These are phyloP conservation scores for Apis laboriosa DNA, from an alignment of 1,140 invertebrate genomes.

Conservation along the genomic window DNA sequence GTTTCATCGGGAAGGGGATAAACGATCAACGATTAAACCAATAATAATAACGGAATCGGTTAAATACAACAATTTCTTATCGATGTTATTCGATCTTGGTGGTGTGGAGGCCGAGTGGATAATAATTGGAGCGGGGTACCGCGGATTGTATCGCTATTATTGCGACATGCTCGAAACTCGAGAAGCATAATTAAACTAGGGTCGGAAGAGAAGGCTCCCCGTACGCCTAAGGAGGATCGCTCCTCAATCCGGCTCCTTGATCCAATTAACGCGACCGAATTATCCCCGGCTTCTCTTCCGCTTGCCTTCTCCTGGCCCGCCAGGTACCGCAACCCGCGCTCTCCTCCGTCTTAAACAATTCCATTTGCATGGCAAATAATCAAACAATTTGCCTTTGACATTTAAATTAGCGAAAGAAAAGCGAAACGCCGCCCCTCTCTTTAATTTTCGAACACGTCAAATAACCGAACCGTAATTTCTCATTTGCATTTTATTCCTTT, in stretches of 20 bases:
- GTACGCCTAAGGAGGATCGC: constrained; percentile 52
- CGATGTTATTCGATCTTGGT: too few relatives aligned
- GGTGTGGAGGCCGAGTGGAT: background rate
- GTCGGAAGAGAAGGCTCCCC: constrained; percentile 32
- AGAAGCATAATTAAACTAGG: constrained; percentile 71
- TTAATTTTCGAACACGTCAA: constrained; percentile 72
- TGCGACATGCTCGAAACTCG: constrained; percentile 60
- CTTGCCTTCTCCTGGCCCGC: too few relatives aligned
- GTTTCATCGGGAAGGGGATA: too few relatives aligned
- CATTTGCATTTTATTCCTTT: constrained; percentile 57
- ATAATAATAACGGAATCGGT: background rate
- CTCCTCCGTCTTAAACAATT: constrained; percentile 77
- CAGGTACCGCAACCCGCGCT: constrained; percentile 38
- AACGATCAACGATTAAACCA: background rate
- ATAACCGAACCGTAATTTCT: constrained; percentile 67
- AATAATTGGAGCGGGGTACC: constrained; percentile 17
- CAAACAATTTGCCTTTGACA: constrained; percentile 80
- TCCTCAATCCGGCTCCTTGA: constrained; percentile 69
- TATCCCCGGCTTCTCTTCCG: constrained; percentile 54
- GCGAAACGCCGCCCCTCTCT: constrained; percentile 46
- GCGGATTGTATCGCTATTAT: constrained; percentile 65
- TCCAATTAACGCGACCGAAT: constrained; percentile 72
- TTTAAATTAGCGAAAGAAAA: constrained; percentile 75
- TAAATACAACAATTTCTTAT: background rate
- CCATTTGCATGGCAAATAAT: constrained; percentile 81